Conservation (phyloP, 35 echinoderm and acorn worm genomes). For the Nesometra sesokonis region DNA sequence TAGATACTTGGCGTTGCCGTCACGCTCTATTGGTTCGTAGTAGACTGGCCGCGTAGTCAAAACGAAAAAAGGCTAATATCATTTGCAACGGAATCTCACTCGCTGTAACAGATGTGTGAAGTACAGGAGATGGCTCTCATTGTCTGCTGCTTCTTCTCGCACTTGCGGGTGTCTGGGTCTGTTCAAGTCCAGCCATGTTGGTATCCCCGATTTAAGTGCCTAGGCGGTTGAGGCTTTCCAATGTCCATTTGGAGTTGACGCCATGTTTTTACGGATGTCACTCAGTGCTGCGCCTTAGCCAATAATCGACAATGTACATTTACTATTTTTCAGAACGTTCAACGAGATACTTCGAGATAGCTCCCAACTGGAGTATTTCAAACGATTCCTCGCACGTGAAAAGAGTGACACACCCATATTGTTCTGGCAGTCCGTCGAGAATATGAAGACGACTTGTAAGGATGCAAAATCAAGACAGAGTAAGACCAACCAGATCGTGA, state of each 20-base stretch:
- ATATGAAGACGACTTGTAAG: conserved; percentile 41
- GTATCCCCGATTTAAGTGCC: no score
- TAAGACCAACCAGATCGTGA: conserved; percentile 63
- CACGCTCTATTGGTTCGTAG: no score
- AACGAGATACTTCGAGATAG: conserved; percentile 73
- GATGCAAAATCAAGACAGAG: conserved; percentile 78
- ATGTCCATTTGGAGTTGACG: no score
- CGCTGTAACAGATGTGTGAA: neutral
- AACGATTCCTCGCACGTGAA: conserved; percentile 48
- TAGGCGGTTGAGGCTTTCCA: no score
- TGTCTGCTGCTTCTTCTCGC: no score
- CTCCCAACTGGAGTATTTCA: conserved; percentile 83
- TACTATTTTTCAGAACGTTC: conserved; percentile 58
- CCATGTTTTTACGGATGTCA: no score
- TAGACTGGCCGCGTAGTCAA: no score
- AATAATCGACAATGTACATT: no score
- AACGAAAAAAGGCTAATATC: no score
- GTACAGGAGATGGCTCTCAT: neutral
- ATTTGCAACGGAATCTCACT: neutral
- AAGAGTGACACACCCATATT: conserved; percentile 45
- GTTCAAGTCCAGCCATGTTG: no score
- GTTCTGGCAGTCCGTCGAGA: conserved; percentile 90
- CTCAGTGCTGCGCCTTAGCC: no score
- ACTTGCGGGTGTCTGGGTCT: no score
- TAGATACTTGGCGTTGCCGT: neutral